Conservation (phyloP, 2,113 vertebrate genomes). For the Alethe castanea region DNA sequence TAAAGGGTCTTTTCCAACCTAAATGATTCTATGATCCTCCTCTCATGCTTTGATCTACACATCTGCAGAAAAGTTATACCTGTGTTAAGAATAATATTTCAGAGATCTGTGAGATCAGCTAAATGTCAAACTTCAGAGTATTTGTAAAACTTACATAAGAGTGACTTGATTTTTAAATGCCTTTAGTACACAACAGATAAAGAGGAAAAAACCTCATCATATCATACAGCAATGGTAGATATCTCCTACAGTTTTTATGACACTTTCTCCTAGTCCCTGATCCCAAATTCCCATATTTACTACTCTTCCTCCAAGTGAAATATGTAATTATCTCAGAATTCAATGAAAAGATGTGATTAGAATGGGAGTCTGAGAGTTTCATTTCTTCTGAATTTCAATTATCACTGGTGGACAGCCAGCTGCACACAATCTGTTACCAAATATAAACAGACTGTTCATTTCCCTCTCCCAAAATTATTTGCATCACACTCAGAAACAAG, state of each 20-base stretch:
- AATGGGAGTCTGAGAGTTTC: not conserved
- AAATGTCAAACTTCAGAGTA: not conserved
- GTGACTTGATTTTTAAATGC: not conserved
- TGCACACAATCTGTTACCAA: not conserved
- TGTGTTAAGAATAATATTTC: not conserved
- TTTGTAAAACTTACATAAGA: not conserved
- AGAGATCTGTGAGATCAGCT: not conserved
- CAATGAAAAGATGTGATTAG: not conserved
- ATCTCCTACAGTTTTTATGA: not conserved
- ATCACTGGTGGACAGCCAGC: not conserved
- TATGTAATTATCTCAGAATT: constrained; percentile 3
- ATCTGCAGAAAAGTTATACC: not conserved
- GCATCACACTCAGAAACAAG: not conserved
- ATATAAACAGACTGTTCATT: not conserved
- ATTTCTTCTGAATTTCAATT: constrained; percentile 17
- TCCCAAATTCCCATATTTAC: not conserved
- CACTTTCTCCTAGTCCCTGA: not conserved
- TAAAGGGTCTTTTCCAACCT: not conserved
- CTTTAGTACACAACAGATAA: not conserved
- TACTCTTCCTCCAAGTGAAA: not conserved
- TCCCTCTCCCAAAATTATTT: constrained; percentile 2
- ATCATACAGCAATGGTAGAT: not conserved
- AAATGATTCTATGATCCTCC: not conserved
- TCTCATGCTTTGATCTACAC: not conserved
- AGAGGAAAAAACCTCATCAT: not conserved